These are phyloP conservation scores for Tetheella fluctuosa DNA, from an alignment of 2,888 invertebrate genomes.

Conservation along the genomic window DNA sequence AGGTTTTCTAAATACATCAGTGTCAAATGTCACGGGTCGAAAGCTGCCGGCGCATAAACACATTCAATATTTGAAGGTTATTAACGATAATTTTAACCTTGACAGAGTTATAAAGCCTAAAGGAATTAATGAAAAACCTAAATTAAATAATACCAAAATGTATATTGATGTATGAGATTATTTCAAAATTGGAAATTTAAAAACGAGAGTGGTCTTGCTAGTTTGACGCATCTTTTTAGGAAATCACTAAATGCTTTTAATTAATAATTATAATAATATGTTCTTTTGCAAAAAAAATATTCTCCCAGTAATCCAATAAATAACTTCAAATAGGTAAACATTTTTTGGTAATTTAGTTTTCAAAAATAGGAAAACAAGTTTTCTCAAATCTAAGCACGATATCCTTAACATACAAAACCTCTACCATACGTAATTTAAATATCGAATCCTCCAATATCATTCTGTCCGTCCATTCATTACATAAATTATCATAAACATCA, in stretches of 20 bases:
- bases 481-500: no score
- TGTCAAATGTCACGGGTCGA: constrained; percentile 17
- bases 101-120: neutral
- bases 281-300: no score
- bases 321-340: no score
- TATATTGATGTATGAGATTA: neutral
- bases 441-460: neutral
- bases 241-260: no score
- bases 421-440: neutral
- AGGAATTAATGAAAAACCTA: neutral
- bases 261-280: no score
- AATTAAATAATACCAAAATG: no score
- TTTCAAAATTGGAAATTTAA: neutral
- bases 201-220: neutral
- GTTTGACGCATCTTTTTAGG: neutral
- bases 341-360: no score
- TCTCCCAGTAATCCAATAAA: no score
- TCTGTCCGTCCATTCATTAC: neutral
- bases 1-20: constrained; percentile 4
- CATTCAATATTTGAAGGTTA: constrained; percentile 4
- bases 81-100: constrained; percentile 8
- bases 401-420: no score
- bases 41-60: constrained; percentile 4
- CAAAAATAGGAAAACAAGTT: neutral
- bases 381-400: neutral